Evolutionary conservation across 1,140 invertebrate genomes (phyloP).

Genomic region (Trachelipus rathkii): DNA sequence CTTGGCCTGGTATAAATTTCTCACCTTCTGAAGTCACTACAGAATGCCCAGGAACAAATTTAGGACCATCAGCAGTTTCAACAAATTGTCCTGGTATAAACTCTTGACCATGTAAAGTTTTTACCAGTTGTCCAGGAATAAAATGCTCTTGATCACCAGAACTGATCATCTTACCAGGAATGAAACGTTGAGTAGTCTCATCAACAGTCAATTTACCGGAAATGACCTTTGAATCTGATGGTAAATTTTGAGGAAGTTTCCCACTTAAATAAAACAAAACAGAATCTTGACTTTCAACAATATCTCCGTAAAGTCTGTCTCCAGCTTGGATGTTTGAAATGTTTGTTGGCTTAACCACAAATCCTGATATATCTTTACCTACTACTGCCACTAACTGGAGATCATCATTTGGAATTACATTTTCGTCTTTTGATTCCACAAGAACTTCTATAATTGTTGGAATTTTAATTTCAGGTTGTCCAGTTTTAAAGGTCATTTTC

Average conservation of each 20-base stretch:
- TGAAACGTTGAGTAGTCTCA: constrained; percentile 65
- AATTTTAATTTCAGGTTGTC: constrained; percentile 32
- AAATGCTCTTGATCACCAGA: constrained; percentile 60
- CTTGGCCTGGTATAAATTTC: constrained; percentile 46
- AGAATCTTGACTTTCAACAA: constrained; percentile 38
- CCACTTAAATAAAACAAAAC: constrained; percentile 40
- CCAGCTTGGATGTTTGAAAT: constrained; percentile 29
- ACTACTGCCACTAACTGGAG: constrained; percentile 40
- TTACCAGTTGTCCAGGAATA: constrained; percentile 67
- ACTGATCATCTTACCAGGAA: constrained; percentile 59
- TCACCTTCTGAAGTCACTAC: constrained; percentile 64
- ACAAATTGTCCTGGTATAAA: constrained; percentile 62
- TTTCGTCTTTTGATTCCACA: not conserved
- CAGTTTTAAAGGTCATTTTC: constrained; percentile 30
- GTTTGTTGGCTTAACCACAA: constrained; percentile 41
- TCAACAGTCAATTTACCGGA: constrained; percentile 50
- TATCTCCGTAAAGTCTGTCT: constrained; percentile 38
- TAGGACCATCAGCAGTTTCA: constrained; percentile 57
- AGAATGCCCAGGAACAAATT: constrained; percentile 69
- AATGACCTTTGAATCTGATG: constrained; percentile 38
- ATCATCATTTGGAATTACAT: constrained; percentile 37
- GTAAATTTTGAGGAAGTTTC: constrained; percentile 37
- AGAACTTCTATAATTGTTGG: constrained; percentile 35
- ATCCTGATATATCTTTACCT: constrained; percentile 36
- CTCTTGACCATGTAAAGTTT: constrained; percentile 63